phyloP scores from a whole-genome alignment of 1,140 invertebrate genomes.

The Pseudomyrmex sp. region DNA sequence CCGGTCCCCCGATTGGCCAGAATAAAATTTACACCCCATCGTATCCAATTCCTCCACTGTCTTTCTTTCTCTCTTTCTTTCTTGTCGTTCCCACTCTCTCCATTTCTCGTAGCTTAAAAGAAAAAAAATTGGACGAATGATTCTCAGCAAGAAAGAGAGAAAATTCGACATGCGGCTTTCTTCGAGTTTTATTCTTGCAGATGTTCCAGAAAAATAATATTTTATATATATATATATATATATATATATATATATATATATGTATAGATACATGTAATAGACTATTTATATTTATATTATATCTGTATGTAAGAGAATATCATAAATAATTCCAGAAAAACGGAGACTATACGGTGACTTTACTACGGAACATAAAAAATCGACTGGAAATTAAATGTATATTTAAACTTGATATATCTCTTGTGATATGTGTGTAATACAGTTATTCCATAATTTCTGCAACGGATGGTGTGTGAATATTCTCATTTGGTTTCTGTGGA shows the following conservation, averaged over 20 bases:
- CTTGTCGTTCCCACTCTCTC: slow-evolving; percentile 14
- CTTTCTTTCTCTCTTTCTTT: slow-evolving; percentile 25
- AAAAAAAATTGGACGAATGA: slow-evolving; percentile 14
- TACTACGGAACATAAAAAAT: neutral
- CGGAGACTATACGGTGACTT: neutral
- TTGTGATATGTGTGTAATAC: neutral
- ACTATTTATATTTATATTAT: too few relatives aligned
- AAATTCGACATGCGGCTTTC: slow-evolving; percentile 71
- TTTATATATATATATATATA: too few relatives aligned
- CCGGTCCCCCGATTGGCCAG: slow-evolving; percentile 68
- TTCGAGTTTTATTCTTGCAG: slow-evolving; percentile 43
- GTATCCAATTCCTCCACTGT: slow-evolving; percentile 34
- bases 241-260: too few relatives aligned
- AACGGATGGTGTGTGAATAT: neutral
- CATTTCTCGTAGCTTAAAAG: slow-evolving; percentile 2
- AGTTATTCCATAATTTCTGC: neutral
- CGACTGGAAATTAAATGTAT: slow-evolving; percentile 10
- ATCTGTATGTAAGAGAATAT: neutral
- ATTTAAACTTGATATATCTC: slow-evolving; percentile 1
- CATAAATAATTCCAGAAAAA: slow-evolving; percentile 30
- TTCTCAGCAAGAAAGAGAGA: slow-evolving; percentile 34
- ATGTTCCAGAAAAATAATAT: slow-evolving; percentile 57
- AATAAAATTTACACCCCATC: slow-evolving; percentile 69
- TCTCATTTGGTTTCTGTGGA: neutral
- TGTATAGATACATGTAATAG: too few relatives aligned